Evolutionary conservation across 2,888 invertebrate genomes (phyloP).

Genomic region (Polyommatus icarus): DNA sequence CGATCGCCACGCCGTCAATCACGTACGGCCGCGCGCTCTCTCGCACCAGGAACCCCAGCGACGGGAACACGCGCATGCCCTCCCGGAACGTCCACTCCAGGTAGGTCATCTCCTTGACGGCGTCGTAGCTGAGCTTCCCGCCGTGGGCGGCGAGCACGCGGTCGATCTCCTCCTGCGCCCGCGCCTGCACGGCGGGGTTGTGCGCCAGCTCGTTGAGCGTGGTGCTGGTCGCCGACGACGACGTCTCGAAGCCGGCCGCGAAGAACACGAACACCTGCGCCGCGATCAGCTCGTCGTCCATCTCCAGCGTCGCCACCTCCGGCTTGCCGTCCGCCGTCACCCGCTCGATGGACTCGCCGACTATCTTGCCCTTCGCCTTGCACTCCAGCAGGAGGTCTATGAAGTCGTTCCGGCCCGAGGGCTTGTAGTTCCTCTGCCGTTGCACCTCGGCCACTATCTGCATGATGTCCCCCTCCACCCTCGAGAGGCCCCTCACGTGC

Average conservation of each 20-base stretch:
- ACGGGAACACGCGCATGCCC: conserved; percentile 62
- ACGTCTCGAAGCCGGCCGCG: conserved; percentile 73
- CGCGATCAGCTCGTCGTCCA: conserved; percentile 41
- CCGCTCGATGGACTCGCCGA: conserved; percentile 45
- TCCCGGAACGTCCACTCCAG: conserved; percentile 59
- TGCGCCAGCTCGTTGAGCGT: conserved; percentile 61
- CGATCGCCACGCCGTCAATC: conserved; percentile 54
- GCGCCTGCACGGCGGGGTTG: conserved; percentile 54
- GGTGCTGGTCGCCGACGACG: conserved; percentile 65
- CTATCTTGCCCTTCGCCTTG: conserved; percentile 43
- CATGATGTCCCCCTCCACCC: conserved; percentile 53
- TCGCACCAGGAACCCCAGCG: conserved; percentile 56
- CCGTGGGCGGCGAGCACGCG: conserved; percentile 50
- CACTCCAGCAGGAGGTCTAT: conserved; percentile 47
- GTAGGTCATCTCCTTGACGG: conserved; percentile 61
- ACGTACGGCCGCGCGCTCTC: conserved; percentile 52
- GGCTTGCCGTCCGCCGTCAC: conserved; percentile 40
- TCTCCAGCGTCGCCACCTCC: conserved; percentile 36
- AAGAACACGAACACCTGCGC: conserved; percentile 59
- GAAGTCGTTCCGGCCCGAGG: conserved; percentile 52
- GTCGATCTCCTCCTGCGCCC: conserved; percentile 56
- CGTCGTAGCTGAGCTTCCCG: conserved; percentile 56
- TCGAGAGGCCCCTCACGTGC: conserved; percentile 47
- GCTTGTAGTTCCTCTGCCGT: conserved; percentile 53
- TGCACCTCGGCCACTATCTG: conserved; percentile 54